These are phyloP conservation scores for Exephanes ischioxanthus DNA, from an alignment of 2,888 invertebrate species.

Conservation along the genomic window DNA sequence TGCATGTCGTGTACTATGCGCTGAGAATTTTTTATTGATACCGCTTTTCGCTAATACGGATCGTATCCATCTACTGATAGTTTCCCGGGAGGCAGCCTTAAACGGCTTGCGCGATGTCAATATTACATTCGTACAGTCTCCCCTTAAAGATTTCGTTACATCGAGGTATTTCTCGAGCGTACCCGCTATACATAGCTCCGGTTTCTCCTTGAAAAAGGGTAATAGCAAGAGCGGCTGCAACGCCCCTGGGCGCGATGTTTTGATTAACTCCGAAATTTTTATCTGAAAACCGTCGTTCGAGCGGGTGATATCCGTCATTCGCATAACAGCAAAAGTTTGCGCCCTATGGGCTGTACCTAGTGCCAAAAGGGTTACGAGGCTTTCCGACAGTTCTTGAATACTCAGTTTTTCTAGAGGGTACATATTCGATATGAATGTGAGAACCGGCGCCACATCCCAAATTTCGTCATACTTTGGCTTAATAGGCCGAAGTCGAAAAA, in stretches of 20 bases:
- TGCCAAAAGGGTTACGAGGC: slow-evolving; percentile 10
- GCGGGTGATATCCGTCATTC: neutral
- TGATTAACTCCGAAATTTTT: slow-evolving; percentile 16
- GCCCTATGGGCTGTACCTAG: slow-evolving; percentile 31
- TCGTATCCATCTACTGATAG: slow-evolving; percentile 55
- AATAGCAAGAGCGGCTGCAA: slow-evolving; percentile 19
- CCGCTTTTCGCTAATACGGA: slow-evolving; percentile 55
- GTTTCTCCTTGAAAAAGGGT: slow-evolving; percentile 14
- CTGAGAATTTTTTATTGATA: slow-evolving; percentile 23
- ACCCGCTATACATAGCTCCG: slow-evolving; percentile 20
- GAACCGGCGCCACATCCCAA: slow-evolving; percentile 16
- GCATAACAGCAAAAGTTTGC: slow-evolving; percentile 18
- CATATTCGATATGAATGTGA: neutral
- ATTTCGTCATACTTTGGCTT: slow-evolving; percentile 32
- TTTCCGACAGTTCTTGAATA: slow-evolving; percentile 20
- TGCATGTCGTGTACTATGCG: slow-evolving; percentile 48
- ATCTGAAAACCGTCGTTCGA: neutral
- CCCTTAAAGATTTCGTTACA: neutral
- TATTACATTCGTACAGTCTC: neutral
- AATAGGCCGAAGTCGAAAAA: slow-evolving; percentile 23
- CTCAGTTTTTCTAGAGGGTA: slow-evolving; percentile 18
- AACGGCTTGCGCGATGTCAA: slow-evolving; percentile 46
- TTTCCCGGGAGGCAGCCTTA: slow-evolving; percentile 30
- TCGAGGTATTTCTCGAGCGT: slow-evolving; percentile 12
- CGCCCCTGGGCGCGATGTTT: slow-evolving; percentile 27